Evolutionary conservation across 2,797 vertebrate species (phyloP).

Genomic region (Rallus crepitans): DNA sequence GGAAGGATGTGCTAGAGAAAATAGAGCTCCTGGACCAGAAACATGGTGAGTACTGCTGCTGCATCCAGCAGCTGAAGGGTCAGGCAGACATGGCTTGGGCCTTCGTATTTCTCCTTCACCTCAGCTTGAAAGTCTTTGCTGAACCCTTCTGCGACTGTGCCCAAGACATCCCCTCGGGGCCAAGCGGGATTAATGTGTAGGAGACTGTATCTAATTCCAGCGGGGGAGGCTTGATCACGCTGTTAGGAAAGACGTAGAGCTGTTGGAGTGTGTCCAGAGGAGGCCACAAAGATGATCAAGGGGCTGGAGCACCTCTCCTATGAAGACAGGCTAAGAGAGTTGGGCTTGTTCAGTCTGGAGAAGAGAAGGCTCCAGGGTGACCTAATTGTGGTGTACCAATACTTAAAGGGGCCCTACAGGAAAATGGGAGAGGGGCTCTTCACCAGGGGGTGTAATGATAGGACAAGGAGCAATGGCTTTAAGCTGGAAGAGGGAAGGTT

Average conservation of each 20-base stretch:
- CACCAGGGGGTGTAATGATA: no score
- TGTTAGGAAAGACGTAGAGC: neutral
- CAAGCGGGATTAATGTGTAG: neutral
- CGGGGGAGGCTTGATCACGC: neutral
- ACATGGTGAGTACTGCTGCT: conserved; percentile 84
- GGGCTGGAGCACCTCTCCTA: no score
- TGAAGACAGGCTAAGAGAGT: no score
- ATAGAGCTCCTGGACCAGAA: conserved; percentile 98
- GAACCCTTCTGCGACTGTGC: neutral
- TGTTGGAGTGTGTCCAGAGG: no score
- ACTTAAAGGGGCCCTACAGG: no score
- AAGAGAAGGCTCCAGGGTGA: no score
- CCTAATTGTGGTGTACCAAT: no score
- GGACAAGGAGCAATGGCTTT: no score
- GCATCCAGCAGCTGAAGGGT: neutral
- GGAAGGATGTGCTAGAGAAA: conserved; percentile 98
- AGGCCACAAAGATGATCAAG: no score
- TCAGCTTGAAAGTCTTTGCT: neutral
- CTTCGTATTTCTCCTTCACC: neutral
- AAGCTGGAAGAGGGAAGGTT: no score
- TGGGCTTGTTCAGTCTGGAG: no score
- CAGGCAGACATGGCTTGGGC: neutral
- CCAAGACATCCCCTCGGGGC: neutral
- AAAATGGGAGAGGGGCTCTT: no score
- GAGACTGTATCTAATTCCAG: neutral